A percentile compares a stretch with the other conserved stretches of the same genome.
phyloP scores from a whole-genome alignment of 2,797 vertebrate species.

The Rhynchotus rufescens region DNA sequence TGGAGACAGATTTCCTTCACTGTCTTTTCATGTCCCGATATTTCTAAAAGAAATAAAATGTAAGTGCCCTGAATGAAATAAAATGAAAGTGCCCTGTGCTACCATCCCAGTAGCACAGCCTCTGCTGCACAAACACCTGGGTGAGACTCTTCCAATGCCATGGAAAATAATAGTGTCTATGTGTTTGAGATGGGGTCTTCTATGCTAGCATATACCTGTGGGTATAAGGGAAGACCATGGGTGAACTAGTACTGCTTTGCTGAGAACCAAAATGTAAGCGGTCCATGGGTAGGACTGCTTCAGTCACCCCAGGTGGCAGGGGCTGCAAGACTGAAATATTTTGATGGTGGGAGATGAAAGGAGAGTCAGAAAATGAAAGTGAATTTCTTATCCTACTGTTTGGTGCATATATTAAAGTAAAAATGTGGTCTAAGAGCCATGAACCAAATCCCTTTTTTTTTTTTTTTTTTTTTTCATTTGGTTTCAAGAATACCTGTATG shows the following conservation, averaged over 20 bases:
- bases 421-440: neutral
- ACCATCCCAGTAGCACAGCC: neutral
- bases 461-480: neutral
- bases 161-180: neutral
- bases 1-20: neutral
- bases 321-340: neutral
- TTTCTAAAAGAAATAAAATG: neutral
- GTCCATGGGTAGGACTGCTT: neutral
- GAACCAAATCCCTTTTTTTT: neutral
- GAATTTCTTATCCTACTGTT: neutral
- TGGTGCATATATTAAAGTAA: neutral
- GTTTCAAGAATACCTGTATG: neutral
- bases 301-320: neutral
- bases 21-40: neutral
- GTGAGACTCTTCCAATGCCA: neutral
- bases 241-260: neutral
- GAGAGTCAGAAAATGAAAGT: neutral
- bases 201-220: neutral
- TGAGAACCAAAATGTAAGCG: neutral
- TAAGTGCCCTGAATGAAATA: neutral
- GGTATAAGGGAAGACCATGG: neutral
- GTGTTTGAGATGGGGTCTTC: neutral
- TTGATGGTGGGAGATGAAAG: fast-evolving
- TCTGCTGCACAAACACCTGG: neutral
- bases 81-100: no score